Evolutionary conservation across 2,797 vertebrate species (phyloP).

Genomic region (Macroramphosus scolopax): DNA sequence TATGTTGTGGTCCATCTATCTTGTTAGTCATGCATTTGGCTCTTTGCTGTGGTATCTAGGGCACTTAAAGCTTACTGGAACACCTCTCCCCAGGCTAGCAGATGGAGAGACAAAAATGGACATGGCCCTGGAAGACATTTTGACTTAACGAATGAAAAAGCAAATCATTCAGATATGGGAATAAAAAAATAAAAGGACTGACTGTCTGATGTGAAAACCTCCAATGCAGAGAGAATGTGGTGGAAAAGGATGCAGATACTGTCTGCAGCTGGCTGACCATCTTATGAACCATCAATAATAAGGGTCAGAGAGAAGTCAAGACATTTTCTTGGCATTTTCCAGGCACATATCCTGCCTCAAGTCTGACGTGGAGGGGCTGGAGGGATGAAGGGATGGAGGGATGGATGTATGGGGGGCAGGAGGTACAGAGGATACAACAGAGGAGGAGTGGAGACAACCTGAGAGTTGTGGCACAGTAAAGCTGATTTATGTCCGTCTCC

Average conservation of each 20-base stretch:
- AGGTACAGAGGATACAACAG: slow-evolving; percentile 33
- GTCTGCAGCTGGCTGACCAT: too few species aligned
- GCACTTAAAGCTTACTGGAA: slow-evolving; percentile 12
- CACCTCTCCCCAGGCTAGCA: slow-evolving; percentile 18
- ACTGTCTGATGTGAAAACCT: too few species aligned
- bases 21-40: slow-evolving; percentile 30
- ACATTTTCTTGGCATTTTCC: too few species aligned
- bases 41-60: slow-evolving; percentile 26
- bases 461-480: slow-evolving; percentile 57
- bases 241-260: too few species aligned
- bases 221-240: too few species aligned
- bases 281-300: too few species aligned
- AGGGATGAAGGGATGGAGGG: too few species aligned
- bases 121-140: slow-evolving; percentile 18
- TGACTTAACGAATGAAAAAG: slow-evolving; percentile 2
- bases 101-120: slow-evolving; percentile 10
- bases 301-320: too few species aligned
- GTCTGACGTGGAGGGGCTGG: too few species aligned
- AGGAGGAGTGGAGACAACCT: slow-evolving; percentile 28
- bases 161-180: slow-evolving; percentile 1
- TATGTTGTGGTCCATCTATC: slow-evolving; percentile 27
- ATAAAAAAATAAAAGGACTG: too few species aligned
- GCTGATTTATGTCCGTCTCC: slow-evolving; percentile 57
- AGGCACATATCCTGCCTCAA: too few species aligned
- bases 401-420: too few species aligned